phyloP scores from a whole-genome alignment of 2,797 vertebrate genomes.

The Sebastes oblongus region DNA sequence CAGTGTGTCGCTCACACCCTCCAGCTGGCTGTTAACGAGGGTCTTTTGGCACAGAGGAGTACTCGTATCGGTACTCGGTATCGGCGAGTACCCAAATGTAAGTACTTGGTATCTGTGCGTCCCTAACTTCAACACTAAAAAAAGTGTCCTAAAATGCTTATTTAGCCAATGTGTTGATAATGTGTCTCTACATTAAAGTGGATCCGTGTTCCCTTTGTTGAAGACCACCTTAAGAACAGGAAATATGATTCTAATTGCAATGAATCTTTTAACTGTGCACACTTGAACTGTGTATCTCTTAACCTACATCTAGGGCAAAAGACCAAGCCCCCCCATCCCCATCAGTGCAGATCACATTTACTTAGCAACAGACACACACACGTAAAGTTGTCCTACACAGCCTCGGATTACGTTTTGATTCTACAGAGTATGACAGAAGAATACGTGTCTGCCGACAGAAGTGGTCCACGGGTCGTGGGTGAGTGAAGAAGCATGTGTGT shows the following conservation, averaged over 20 bases:
- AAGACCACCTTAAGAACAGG: background rate
- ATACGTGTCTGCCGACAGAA: background rate
- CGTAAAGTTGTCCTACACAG: background rate
- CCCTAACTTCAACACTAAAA: too few relatives aligned
- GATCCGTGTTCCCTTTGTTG: background rate
- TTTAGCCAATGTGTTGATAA: background rate
- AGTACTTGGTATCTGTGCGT: too few relatives aligned
- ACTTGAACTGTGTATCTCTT: background rate
- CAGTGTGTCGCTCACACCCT: too few relatives aligned
- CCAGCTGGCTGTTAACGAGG: too few relatives aligned
- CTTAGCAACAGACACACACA: background rate
- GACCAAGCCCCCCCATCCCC: background rate
- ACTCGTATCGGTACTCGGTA: fast-evolving
- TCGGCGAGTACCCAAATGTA: too few relatives aligned
- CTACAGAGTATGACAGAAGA: slow-evolving; percentile 2
- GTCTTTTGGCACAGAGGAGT: too few relatives aligned
- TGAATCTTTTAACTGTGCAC: background rate
- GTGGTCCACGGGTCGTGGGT: background rate
- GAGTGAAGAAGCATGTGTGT: background rate
- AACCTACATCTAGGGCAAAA: slow-evolving; percentile 12
- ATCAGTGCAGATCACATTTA: slow-evolving; percentile 3
- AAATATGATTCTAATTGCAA: background rate
- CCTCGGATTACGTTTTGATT: background rate
- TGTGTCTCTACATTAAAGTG: background rate
- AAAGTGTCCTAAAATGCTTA: too few relatives aligned